phyloP scores from a whole-genome alignment of 2,113 vertebrate genomes.

The Dermatemys mawii region DNA sequence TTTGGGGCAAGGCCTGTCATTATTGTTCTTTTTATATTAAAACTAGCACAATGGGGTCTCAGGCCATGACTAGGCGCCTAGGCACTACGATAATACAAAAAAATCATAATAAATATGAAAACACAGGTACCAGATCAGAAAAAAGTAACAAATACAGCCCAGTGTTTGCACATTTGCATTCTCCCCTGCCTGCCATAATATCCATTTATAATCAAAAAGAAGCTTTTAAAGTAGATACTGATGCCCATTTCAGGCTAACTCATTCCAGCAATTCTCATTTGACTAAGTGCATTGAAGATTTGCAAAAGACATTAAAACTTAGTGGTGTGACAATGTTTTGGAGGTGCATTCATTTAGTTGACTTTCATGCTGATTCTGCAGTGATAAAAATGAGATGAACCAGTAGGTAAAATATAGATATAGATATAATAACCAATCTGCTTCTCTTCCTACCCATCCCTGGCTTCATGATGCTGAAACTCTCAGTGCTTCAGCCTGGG shows the following conservation, averaged over 20 bases:
- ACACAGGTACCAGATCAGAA: neutral
- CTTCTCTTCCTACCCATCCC: conserved; percentile 52
- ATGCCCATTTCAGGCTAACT: neutral
- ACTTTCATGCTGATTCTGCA: conserved; percentile 62
- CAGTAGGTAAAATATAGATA: conserved; percentile 62
- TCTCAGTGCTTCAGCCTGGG: conserved; percentile 60
- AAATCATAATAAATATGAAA: neutral
- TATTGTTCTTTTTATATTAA: neutral
- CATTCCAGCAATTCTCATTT: conserved; percentile 40
- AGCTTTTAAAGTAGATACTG: neutral
- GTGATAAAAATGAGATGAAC: conserved; percentile 68
- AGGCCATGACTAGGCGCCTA: neutral
- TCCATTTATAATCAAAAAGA: conserved; percentile 25
- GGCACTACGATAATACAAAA: neutral
- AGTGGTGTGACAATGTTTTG: neutral
- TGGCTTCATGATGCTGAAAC: conserved; percentile 70
- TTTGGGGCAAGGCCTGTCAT: neutral
- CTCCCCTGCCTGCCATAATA: neutral
- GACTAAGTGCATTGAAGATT: conserved; percentile 13
- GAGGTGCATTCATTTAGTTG: conserved; percentile 50
- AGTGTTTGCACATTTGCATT: conserved; percentile 3
- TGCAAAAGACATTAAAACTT: conserved; percentile 50
- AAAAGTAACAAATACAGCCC: neutral
- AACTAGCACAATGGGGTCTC: neutral
- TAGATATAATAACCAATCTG: conserved; percentile 61